Percentiles rank a stretch among this genome's conserved stretches.
Conservation (phyloP, 2,113 vertebrate species). For the Phyllopteryx taeniolatus region DNA sequence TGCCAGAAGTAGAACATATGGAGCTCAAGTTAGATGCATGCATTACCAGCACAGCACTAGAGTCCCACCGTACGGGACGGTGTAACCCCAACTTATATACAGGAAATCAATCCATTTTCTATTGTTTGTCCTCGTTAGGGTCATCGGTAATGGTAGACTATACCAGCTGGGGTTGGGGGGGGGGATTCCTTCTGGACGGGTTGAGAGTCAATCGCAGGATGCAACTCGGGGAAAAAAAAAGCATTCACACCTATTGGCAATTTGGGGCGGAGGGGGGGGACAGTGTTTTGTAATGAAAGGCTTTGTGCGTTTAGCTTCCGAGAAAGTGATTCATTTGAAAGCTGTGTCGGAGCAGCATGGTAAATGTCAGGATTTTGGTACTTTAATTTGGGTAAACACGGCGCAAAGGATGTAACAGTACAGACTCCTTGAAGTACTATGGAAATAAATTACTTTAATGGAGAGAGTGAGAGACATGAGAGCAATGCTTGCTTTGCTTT, state of each 20-base stretch:
- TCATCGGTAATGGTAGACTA: neutral
- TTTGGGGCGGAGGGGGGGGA: neutral
- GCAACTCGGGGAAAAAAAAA: no score
- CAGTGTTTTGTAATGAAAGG: conserved; percentile 22
- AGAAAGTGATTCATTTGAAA: conserved; percentile 45
- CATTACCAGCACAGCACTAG: neutral
- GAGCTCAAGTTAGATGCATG: conserved; percentile 26
- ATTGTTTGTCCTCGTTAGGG: neutral
- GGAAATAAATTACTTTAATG: conserved; percentile 17
- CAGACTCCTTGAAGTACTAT: neutral
- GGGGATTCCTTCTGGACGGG: neutral
- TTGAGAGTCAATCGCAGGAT: no score
- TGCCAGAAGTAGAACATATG: neutral
- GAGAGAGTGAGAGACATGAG: neutral
- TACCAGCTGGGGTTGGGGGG: neutral
- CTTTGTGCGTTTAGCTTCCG: conserved; percentile 32
- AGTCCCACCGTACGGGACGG: neutral
- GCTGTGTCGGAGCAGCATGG: conserved; percentile 32
- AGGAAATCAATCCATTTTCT: neutral
- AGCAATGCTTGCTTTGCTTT: neutral
- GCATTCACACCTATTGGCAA: no score
- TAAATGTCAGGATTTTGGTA: conserved; percentile 53
- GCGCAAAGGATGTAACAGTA: neutral
- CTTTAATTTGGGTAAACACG: conserved; percentile 49
- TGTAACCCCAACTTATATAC: neutral